Base-by-base conservation (phyloP, 2,113 vertebrate genomes). In the Chelonoidis abingdonii region DNA sequence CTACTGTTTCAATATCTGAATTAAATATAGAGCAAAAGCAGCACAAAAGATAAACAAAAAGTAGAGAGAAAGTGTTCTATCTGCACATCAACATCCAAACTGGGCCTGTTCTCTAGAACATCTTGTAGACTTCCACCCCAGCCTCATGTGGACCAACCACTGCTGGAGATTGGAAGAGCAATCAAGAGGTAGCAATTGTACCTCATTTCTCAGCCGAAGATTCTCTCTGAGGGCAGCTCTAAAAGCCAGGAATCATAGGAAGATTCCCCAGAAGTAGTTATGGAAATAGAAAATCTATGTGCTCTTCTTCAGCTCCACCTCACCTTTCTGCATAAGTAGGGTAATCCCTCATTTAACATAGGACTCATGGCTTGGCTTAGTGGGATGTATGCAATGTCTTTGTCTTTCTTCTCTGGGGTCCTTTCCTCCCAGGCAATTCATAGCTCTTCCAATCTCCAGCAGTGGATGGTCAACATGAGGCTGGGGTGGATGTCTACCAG, bases 331-430 rank as follows among this genome's bases (percentile, higher is more conserved):
- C 35, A n/a, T 69, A 35, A 21, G 35, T n/a, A 59, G 27, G 27
- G 5, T 59, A 16, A 50, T 76, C 0, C 11, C 87, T 57, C 69
- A 8, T 82, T 88, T 91, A 53, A 10, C 1, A 10, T 53, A 0
- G 0, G 57, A 69, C 44, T 80, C 84, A 27, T 22, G 38, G 21
- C 12, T 86, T 88, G 72, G 80, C 1, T 53, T 87, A 38, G 57
- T 87, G 35, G 80, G 59, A 31, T 4, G n/a, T 38, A 4, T 80
- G 6, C 16, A 27, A 24, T 2, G 52, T 41, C 50, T 21, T 2
- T 29, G 4, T 7, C 41, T 11, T 13, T 22, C 91, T 75, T 44
- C 12, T 95, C 21, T 38, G 56, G 35, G n/a, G 82, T 75, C 80
- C 84, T 93, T 90, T 52, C 80, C 14, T 81, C 47, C 54, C 2